Evolutionary conservation across 2,888 invertebrate genomes (phyloP), one percentile per base, ranked within the genome.

Genomic region (Aplocera efformata): DNA sequence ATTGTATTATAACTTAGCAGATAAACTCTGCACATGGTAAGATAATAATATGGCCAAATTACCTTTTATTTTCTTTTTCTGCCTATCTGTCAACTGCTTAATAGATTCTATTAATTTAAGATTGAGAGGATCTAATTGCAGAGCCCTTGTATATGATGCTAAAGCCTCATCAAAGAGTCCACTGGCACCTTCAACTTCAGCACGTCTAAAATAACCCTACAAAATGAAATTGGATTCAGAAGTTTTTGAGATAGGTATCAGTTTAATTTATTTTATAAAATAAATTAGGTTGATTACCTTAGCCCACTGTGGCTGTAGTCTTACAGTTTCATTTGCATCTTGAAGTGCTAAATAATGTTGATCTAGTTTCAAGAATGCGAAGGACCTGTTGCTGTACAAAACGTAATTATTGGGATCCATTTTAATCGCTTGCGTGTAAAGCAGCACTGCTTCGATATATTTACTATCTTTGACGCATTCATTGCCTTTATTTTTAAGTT

Each of bases 341-440:
- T 94, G 91, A 58, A 94, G 79, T 0, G 95, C 93, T 54, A 92
- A 90, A 73, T 92, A 93, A 76, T 92, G 94, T 68, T 94, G 94
- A 59, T 94, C 91, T 54, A 94, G 79, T 76, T 94, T 94, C 22
- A 96, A 79, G 76, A 94, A 95, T 7, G 94, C 94, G 64, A 92
- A 91, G 3, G 95, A 95, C 64, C 96, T 89, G 73, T 96, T 96
- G 66, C 95, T 95, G 75, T 92, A 93, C 29, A 95, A 72, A 8
- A 92, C 88, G 64, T 90, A 91, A 79, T 94, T 94, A 48, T 88
- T 89, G 6, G 92, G 91, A 53, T 94, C 93, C 56, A 92, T 67
- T 77, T 94, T 93, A 54, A 96, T 91, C 1, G 94, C 96, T 58
- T 94, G 91, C 1, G 94, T 93, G 67, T 96, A 96, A 75, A 94